Conservation (phyloP, 1,140 invertebrate genomes). For the Aphaenogaster ashmeadi region DNA sequence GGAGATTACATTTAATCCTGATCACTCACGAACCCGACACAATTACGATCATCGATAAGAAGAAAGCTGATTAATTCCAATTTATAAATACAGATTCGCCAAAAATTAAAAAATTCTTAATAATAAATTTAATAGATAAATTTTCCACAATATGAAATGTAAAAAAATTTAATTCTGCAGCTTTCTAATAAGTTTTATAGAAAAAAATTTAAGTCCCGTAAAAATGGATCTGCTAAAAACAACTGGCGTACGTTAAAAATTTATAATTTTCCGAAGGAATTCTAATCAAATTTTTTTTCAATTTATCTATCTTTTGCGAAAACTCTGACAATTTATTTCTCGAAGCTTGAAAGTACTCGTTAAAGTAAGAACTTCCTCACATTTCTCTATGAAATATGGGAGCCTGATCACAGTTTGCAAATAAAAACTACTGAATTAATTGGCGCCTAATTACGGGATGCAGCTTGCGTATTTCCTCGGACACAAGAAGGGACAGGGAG, state of each 20-base stretch:
- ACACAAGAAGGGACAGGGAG: slow-evolving; percentile 30
- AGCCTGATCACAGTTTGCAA: slow-evolving; percentile 24
- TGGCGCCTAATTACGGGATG: slow-evolving; percentile 63
- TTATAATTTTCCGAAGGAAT: neutral
- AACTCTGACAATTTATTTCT: slow-evolving; percentile 5
- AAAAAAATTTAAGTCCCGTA: neutral
- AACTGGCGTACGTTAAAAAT: neutral
- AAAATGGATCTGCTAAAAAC: neutral
- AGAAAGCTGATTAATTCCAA: neutral
- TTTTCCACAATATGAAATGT: neutral
- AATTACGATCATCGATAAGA: slow-evolving; percentile 20
- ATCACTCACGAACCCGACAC: slow-evolving; percentile 14
- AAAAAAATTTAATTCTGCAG: neutral
- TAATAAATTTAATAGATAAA: neutral
- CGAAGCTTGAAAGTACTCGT: neutral
- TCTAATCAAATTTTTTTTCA: neutral
- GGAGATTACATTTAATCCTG: slow-evolving; percentile 45
- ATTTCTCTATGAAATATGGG: slow-evolving; percentile 22
- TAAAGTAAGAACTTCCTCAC: neutral
- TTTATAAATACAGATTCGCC: neutral
- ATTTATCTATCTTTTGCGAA: neutral
- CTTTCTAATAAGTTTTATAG: neutral
- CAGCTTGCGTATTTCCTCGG: slow-evolving; percentile 54
- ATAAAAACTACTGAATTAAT: slow-evolving; percentile 45
- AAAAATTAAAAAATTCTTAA: neutral